Base-by-base conservation (phyloP, 1,140 invertebrate genomes). In the Bombus vancouverensis region DNA sequence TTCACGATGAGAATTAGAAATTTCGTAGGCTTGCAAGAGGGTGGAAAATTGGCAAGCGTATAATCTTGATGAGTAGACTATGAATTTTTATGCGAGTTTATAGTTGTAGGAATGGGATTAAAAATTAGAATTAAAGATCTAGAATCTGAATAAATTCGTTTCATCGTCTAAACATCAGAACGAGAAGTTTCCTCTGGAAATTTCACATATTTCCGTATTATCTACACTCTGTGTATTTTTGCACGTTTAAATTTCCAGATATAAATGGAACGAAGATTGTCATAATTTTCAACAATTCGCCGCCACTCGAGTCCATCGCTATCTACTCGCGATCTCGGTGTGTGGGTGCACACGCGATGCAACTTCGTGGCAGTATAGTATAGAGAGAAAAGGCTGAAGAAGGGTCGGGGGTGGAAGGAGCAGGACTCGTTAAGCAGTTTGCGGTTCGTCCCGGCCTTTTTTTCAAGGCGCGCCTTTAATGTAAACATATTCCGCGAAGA, bases 401-500 rank as follows among this genome's bases (percentile, higher is more conserved):
- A 72, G 68, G 47, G 37, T 68, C 47, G 81, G 73, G 85, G 81
- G 88, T 83, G 87, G 88, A 59, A 76, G 90, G 83, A 81, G 87
- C 87, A 62, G 91, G 92, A 92, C 88, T 93, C 92, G 92, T 93
- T 93, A 91, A 93, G 89, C 90, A 88, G 87, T 93, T 93, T 93
- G 91, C 91, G 89, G 89, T 92, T 91, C 79, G 88, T 85, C 86
- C 83, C 68, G 86, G 84, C 87, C 37, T 90, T 92, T 91, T 92
- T 90, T 88, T 70, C 86, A 74, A 68, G 86, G 83, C 86, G 83
- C 79, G 83, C 84, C 87, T 91, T 92, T 92, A 92, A 91, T 92
- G 92, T 92, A 92, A 93, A 93, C 91, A 93, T 92, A 91, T 92
- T 93, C 91, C 91, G 83, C 92, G 88, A 93, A 93, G 59, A 90